Evolutionary conservation across 2,888 invertebrate genomes (phyloP).

Genomic region (Bellardia bayeri): DNA sequence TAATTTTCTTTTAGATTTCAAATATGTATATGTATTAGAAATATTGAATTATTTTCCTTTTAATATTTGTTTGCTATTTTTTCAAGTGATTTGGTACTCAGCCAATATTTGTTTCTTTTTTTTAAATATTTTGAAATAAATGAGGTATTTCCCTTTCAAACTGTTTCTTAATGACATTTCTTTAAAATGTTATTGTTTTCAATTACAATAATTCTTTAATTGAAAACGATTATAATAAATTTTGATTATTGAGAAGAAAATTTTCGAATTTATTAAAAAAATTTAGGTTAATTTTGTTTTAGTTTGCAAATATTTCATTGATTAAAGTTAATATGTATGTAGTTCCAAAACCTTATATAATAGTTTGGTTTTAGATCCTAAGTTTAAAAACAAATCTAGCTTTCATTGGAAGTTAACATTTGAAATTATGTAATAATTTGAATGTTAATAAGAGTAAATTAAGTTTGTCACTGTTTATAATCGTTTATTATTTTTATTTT

Average conservation of each 20-base stretch:
- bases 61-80: background rate
- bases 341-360: too few species aligned
- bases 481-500: too few species aligned
- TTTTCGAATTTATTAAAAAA: too few species aligned
- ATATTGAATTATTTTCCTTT: slow-evolving; percentile 24
- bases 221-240: background rate
- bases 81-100: slow-evolving; percentile 15
- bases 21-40: background rate
- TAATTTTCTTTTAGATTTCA: background rate
- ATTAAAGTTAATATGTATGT: background rate
- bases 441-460: background rate
- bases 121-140: slow-evolving; percentile 15
- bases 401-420: background rate
- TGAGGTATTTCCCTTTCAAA: slow-evolving; percentile 62
- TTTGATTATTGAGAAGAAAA: background rate
- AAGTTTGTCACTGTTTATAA: too few species aligned
- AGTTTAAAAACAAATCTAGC: background rate
- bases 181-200: slow-evolving; percentile 2
- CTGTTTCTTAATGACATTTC: slow-evolving; percentile 32
- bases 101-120: slow-evolving; percentile 38
- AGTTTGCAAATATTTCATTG: too few species aligned
- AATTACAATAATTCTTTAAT: slow-evolving; percentile 11
- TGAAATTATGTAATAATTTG: background rate
- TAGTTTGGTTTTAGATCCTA: background rate
- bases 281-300: too few species aligned